Evolutionary conservation across 2,888 invertebrate species (phyloP), one percentile per base, ranked within the genome.

Genomic region (Enchytraeus crypticus): DNA sequence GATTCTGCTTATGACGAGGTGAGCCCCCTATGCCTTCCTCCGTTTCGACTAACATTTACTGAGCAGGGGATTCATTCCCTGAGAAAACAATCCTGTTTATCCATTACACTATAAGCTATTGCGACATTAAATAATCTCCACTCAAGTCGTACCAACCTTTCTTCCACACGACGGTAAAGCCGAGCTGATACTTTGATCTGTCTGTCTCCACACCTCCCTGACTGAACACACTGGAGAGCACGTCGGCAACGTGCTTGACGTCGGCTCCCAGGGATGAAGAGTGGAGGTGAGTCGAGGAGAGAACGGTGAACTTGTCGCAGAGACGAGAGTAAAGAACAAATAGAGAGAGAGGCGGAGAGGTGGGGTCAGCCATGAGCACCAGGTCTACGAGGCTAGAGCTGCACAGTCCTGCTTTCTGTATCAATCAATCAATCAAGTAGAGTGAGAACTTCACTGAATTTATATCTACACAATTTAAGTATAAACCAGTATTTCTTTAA

Each of bases 161-260:
- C 82, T 88, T 89, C 85, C 88, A 89, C 73, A 90, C 87, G 72
- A 89, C 79, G 69, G 84, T 84, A 32, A 89, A 67, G 60, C 84
- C 83, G 29, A 86, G 71, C 71, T 77, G 75, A 46, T 80, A 81
- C 73, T 68, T 73, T 30, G 64, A 70, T 64, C 82, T 64, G 32
- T 59, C 38, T 2, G 59, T 47, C 2, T 30, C 43, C 30, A 30
- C 32, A 8, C 63, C 62, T 43, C 66, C 66, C 26, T 61, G 27
- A 3, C 43, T 65, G 51, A n/a, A 70, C 64, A 46, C 69, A 59
- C n/a, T 34, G 43, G 5, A 53, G 61, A 5, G 72, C 62, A 34
- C 67, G 65, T 32, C 70, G 65, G 8, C n/a, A 26, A 34, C 83
- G 78, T 60, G 84, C 47, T 11, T 23, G 49, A 30, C 67, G 65